Evolutionary conservation across 2,888 invertebrate genomes (phyloP), one percentile per base, ranked within the genome.

Genomic region (Ethmia dodecea): DNA sequence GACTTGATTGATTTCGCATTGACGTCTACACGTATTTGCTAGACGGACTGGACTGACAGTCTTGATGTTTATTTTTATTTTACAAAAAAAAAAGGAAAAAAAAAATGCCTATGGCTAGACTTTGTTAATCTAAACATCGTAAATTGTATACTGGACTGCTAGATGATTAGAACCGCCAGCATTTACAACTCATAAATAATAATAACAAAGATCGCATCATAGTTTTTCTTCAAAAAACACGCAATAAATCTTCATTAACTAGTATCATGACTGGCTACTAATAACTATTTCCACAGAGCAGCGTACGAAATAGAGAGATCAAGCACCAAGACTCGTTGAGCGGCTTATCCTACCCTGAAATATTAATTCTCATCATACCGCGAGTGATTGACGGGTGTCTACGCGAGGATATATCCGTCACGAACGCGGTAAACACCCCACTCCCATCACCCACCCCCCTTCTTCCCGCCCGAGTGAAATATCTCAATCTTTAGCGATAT

Each of bases 401-500:
- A 64, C 79, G 72, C 69, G 66, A 42, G 81, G 75, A 81, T 79
- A 77, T 79, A 83, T 84, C 79, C 81, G 81, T 84, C 83, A 81
- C 68, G 71, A 68, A 61, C 55, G 64, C 67, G 68, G 70, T 74
- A 74, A 73, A 70, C 67, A 72, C 61, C 58, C 63, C 62, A 56
- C 46, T 43, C 40, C 40, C 35, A 35, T 46, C 37, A 39, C 47
- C 44, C 20, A 37, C 41, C 40, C 26, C 42, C 47, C 42, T 53
- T 50, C 56, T 55, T 34, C 45, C 52, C 62, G 55, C 65, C 55
- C 52, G 52, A 69, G 66, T 66, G 66, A 76, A 74, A 83, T 78
- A 83, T 84, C 84, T 84, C 80, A 84, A 84, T 84, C 83, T 83
- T 79, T 72, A 73, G 71, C 71, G 54, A 71, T 76, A 76, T 75